Evolutionary conservation across 2,113 vertebrate species (phyloP).

Genomic region (Geococcyx californianus): DNA sequence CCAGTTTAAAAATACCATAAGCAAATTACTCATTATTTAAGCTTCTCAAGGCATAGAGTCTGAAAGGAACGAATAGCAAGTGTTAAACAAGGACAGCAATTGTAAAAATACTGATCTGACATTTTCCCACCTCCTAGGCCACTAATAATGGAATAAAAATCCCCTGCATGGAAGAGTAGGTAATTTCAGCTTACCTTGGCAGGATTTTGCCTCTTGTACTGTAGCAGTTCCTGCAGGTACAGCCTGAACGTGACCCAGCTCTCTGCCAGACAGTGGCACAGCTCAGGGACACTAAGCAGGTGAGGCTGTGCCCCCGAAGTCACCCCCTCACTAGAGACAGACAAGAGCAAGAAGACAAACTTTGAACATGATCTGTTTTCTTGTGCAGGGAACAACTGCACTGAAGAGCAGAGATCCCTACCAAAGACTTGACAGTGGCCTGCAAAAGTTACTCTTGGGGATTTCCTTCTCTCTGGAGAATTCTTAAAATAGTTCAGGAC

Average conservation of each 20-base stretch:
- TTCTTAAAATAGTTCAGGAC: conserved; percentile 6
- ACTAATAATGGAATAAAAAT: background rate
- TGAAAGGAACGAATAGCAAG: background rate
- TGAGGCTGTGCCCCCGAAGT: conserved; percentile 81
- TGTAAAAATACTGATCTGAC: background rate
- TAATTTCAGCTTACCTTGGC: conserved; percentile 83
- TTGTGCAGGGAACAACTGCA: background rate
- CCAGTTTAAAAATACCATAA: background rate
- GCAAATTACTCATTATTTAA: background rate
- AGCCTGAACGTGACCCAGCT: conserved; percentile 93
- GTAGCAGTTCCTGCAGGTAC: conserved; percentile 91
- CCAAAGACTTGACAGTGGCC: background rate
- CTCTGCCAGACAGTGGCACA: conserved; percentile 95
- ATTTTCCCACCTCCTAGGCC: background rate
- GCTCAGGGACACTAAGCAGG: conserved; percentile 91
- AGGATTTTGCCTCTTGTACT: conserved; percentile 94
- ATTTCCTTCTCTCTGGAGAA: background rate
- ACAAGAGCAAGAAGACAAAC: conserved; percentile 68
- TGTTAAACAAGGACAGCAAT: background rate
- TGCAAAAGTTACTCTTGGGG: background rate
- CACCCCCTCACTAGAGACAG: conserved; percentile 81
- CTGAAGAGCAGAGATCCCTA: background rate
- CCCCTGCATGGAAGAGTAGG: conserved; percentile 23
- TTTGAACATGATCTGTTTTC: conserved; percentile 25
- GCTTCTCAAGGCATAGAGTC: background rate